Conservation (phyloP, 2,797 vertebrate genomes). For the Cygnus olor region DNA sequence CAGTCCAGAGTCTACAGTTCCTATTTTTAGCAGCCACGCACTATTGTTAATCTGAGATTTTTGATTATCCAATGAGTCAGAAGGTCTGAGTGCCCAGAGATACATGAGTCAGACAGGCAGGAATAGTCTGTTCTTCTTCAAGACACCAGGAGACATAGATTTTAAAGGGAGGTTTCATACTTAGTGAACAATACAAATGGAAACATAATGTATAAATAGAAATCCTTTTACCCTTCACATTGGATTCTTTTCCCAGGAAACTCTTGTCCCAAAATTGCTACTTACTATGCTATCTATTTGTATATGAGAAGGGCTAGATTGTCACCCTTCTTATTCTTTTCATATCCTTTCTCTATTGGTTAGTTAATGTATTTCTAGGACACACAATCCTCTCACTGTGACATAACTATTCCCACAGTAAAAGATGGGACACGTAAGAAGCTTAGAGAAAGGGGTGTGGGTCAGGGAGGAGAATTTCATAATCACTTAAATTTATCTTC, state of each 20-base stretch:
- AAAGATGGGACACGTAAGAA: background rate
- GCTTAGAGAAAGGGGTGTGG: background rate
- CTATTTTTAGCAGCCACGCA: constrained; percentile 75
- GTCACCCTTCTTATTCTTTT: constrained; percentile 7
- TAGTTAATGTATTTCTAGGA: constrained; percentile 43
- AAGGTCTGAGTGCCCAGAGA: constrained; percentile 76
- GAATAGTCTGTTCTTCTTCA: constrained; percentile 74
- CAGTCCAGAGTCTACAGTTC: constrained; percentile 25
- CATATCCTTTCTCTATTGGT: background rate
- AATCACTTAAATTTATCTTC: background rate
- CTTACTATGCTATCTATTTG: background rate
- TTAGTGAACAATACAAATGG: constrained; percentile 58
- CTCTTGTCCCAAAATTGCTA: constrained; percentile 20
- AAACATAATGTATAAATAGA: constrained; percentile 70
- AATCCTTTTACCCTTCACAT: constrained; percentile 58
- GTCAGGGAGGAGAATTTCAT: constrained; percentile 1
- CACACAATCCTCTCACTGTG: background rate
- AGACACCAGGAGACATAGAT: constrained; percentile 54
- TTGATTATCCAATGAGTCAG: constrained; percentile 77
- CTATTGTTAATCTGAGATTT: constrained; percentile 74
- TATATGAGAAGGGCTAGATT: background rate
- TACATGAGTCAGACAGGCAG: constrained; percentile 76
- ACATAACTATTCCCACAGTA: constrained; percentile 10
- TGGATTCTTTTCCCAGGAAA: constrained; percentile 40
- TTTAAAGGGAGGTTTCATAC: constrained; percentile 67